Evolutionary conservation across 2,113 vertebrate species (phyloP).

Genomic region (Protobothrops flavoviridis): DNA sequence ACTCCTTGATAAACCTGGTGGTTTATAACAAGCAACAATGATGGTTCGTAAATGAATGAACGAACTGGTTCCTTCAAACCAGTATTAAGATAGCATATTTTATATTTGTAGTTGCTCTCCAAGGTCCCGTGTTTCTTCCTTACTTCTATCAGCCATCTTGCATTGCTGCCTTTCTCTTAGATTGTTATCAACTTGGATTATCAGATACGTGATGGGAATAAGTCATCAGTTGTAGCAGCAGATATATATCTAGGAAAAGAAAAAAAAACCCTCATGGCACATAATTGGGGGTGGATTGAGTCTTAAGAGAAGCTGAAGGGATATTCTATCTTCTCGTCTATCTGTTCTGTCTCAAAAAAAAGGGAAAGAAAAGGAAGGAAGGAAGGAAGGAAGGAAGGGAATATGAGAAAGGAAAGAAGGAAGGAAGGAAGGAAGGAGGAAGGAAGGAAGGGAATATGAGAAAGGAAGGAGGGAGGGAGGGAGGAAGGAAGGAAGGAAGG

Average conservation of each 20-base stretch:
- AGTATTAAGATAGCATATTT: neutral
- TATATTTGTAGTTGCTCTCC: neutral
- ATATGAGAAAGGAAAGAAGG: too few species aligned
- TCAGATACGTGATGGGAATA: neutral
- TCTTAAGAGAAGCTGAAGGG: neutral
- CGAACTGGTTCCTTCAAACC: neutral
- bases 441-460: too few species aligned
- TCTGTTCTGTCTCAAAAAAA: neutral
- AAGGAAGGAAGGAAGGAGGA: too few species aligned
- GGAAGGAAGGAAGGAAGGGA: too few species aligned
- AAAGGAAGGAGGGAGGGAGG: too few species aligned
- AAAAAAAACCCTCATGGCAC: neutral
- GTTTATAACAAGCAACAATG: neutral
- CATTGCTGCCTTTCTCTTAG: neutral
- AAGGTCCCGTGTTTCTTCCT: neutral
- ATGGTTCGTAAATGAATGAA: neutral
- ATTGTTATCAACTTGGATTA: neutral
- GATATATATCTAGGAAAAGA: too few species aligned
- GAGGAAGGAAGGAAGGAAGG: too few species aligned
- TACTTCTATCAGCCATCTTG: too few species aligned
- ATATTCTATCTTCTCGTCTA: neutral
- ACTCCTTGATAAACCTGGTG: neutral
- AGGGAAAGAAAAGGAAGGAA: too few species aligned
- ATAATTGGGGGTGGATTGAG: neutral
- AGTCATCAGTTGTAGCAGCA: neutral